Evolutionary conservation across 2,888 invertebrate species (phyloP).

Genomic region (Drosophila nr. medialis): DNA sequence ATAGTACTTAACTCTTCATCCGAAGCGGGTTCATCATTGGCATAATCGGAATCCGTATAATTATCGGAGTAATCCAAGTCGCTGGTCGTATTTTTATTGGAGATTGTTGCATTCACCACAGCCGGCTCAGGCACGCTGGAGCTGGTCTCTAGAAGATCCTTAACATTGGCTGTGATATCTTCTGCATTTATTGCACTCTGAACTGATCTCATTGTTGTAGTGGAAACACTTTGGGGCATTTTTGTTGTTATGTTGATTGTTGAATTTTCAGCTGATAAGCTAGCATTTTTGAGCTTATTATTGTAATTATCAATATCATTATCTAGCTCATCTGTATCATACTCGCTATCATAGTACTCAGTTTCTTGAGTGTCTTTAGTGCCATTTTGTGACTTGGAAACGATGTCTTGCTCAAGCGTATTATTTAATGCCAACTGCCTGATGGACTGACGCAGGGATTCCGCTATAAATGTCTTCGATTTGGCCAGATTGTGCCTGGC

Average conservation of each 20-base stretch:
- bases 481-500: conserved; percentile 60
- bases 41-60: conserved; percentile 54
- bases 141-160: conserved; percentile 34
- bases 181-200: conserved; percentile 6
- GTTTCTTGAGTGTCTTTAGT: conserved; percentile 34
- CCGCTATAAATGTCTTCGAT: conserved; percentile 57
- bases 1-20: conserved; percentile 17
- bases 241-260: conserved; percentile 1
- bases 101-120: conserved; percentile 23
- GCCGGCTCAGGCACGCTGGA: conserved; percentile 34
- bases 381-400: neutral
- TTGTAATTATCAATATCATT: conserved; percentile 19
- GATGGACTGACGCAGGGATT: conserved; percentile 56
- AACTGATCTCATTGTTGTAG: neutral
- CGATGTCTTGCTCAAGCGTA: conserved; percentile 9
- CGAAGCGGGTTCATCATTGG: conserved; percentile 49
- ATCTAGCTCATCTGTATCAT: conserved; percentile 40
- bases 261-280: neutral
- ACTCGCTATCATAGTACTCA: conserved; percentile 56
- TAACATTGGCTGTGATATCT: conserved; percentile 8
- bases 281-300: neutral
- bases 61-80: conserved; percentile 44
- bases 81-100: neutral
- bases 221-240: neutral
- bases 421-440: conserved; percentile 49